Percentiles rank a stretch among this genome's conserved stretches.
Conservation (phyloP, 2,888 invertebrate genomes). For the Lasius platythorax region DNA sequence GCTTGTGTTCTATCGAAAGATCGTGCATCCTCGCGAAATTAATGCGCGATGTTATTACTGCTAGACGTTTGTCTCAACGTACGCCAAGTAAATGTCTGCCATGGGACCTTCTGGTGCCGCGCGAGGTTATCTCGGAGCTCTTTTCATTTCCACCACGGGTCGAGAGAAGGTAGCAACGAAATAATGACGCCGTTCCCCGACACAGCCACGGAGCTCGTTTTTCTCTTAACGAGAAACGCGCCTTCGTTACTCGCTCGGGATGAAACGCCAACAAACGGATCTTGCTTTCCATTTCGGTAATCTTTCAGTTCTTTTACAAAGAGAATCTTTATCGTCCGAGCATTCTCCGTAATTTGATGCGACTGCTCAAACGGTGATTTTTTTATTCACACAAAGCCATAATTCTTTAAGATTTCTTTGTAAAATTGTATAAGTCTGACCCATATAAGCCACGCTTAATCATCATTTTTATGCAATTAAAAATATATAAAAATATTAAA, state of each 20-base stretch:
- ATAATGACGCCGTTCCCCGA: conserved; percentile 29
- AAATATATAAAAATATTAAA: neutral
- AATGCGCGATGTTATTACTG: conserved; percentile 49
- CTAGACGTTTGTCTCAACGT: conserved; percentile 26
- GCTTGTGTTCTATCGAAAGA: neutral
- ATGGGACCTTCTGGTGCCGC: neutral
- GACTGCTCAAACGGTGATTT: neutral
- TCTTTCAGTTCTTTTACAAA: conserved; percentile 23
- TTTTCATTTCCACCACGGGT: conserved; percentile 16
- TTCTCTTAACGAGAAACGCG: conserved; percentile 49
- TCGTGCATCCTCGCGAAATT: conserved; percentile 40
- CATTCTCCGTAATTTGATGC: neutral
- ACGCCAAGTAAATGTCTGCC: neutral
- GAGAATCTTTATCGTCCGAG: conserved; percentile 2
- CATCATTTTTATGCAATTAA: neutral
- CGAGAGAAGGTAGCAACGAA: conserved; percentile 26
- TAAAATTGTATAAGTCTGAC: neutral
- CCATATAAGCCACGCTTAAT: neutral
- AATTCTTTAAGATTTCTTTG: neutral
- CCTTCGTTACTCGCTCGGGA: conserved; percentile 39
- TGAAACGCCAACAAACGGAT: conserved; percentile 39
- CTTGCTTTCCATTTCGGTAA: conserved; percentile 33
- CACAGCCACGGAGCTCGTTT: conserved; percentile 20
- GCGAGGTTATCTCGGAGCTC: conserved; percentile 29
- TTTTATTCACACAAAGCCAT: neutral